Base-by-base conservation (phyloP, 2,113 vertebrate species). In the Myotis davidii region DNA sequence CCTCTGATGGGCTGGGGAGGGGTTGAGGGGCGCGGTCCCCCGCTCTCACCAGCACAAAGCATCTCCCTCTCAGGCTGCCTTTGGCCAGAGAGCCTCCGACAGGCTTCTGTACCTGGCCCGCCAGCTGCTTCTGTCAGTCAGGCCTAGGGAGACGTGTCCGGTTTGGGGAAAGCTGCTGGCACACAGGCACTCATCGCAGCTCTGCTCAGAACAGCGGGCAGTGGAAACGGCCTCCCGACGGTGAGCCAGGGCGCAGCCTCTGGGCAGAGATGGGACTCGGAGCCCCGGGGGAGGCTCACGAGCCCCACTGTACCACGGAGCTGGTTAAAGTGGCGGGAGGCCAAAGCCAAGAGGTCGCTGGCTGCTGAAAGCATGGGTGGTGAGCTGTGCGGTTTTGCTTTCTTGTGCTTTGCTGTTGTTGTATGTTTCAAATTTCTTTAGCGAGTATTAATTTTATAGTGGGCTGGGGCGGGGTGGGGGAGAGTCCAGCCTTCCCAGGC, bases 391-490 rank as follows among this genome's bases (percentile, higher is more conserved):
- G 70, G 34, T n/a, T 77, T 85, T 21, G 23, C 29, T 52, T 69
- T 67, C 25, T 32, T 21, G 42, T 37, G 9, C 16, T 32, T 65
- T 65, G 29, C 72, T 59, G 37, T 48, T 14, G 18, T 32, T 69
- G 5, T 81, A 21, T 64, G 94, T 94, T 84, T 52, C 48, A 78
- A 59, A 50, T 59, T 9, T 78, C 45, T 90, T 69, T 54, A 91
- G 72, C 2, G 9, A 88, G 73, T n/a, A 76, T 34, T 77, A 11
- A 77, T 67, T 77, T 92, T 89, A 54, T 29, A 27, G 48, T 34
- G 32, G 64, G 39, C 3, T 5, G 11, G 11, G 45, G 9, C 14
- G 32, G 4, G 39, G 9, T 14, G 18, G 25, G 45, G 45, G 27
- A 0, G 23, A 37, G 65, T 10, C 16, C 37, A 25, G 42, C 0